Conservation (phyloP, 2,888 invertebrate genomes). For the Acleris literana region DNA sequence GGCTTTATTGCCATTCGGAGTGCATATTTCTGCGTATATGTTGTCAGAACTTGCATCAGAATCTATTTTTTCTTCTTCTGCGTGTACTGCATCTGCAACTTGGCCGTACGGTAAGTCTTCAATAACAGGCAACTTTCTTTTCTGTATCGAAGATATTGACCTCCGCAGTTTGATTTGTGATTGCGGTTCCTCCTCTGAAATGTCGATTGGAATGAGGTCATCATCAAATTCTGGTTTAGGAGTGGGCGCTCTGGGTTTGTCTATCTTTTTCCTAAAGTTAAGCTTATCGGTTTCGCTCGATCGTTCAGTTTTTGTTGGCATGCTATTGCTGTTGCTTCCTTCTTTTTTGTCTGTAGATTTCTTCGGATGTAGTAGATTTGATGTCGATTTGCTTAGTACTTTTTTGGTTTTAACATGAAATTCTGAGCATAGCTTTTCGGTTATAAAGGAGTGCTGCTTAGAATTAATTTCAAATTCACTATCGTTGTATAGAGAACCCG, state of each 20-base stretch:
- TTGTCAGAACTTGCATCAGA: constrained; percentile 83
- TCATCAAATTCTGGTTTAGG: constrained; percentile 75
- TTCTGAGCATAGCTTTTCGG: constrained; percentile 87
- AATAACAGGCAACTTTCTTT: constrained; percentile 79
- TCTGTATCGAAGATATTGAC: constrained; percentile 81
- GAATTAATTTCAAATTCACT: constrained; percentile 81
- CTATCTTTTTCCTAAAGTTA: constrained; percentile 78
- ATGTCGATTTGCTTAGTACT: constrained; percentile 85
- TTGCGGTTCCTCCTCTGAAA: constrained; percentile 72
- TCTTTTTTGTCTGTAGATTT: constrained; percentile 80
- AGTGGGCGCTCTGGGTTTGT: constrained; percentile 77
- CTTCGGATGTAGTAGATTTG: constrained; percentile 84
- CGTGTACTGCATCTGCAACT: constrained; percentile 86
- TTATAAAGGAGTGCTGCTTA: constrained; percentile 86
- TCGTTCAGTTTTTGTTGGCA: constrained; percentile 78
- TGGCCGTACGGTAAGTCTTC: constrained; percentile 88
- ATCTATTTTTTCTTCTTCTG: constrained; percentile 73
- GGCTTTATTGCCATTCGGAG: constrained; percentile 65
- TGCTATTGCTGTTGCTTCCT: constrained; percentile 76
- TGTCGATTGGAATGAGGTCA: constrained; percentile 66
- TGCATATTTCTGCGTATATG: constrained; percentile 88
- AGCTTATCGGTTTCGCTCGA: constrained; percentile 66
- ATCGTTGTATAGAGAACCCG: constrained; percentile 81
- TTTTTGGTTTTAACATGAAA: constrained; percentile 88
- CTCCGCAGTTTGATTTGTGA: constrained; percentile 78